Conservation (phyloP, 2,797 vertebrate species). For the Muraenolepis orangiensis region DNA sequence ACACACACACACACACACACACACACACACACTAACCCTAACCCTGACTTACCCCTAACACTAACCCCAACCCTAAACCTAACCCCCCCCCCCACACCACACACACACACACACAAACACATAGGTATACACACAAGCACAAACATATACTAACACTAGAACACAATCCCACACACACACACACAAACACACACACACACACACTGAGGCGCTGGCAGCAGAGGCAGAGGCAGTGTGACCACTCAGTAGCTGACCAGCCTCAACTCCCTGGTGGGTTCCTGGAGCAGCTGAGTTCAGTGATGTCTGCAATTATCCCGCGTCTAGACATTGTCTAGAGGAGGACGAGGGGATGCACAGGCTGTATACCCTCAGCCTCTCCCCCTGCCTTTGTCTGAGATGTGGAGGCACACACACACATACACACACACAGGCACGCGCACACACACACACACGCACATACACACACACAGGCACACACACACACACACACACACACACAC, state of each 20-base stretch:
- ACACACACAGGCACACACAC: no score
- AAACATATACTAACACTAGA: constrained; percentile 10
- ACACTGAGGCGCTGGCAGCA: constrained; percentile 16
- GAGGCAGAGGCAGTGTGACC: constrained; percentile 29
- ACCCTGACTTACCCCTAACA: no score
- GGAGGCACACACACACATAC: neutral
- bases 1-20: neutral
- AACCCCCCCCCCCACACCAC: no score
- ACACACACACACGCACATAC: no score
- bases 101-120: neutral
- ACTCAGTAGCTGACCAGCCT: constrained; percentile 56
- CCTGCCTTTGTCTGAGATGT: constrained; percentile 26
- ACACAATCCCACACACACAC: constrained; percentile 7
- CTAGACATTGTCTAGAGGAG: constrained; percentile 94
- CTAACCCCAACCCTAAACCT: neutral
- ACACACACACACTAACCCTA: neutral
- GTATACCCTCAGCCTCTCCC: constrained; percentile 19
- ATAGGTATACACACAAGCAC: neutral
- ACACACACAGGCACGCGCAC: neutral
- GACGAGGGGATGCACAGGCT: constrained; percentile 60
- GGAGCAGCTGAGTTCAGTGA: constrained; percentile 85
- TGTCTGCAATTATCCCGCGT: constrained; percentile 91
- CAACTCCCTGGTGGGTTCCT: constrained; percentile 80
- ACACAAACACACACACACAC: constrained; percentile 9
- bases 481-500: neutral